Evolutionary conservation across 2,797 vertebrate genomes (phyloP).

Genomic region (Esox lucius): DNA sequence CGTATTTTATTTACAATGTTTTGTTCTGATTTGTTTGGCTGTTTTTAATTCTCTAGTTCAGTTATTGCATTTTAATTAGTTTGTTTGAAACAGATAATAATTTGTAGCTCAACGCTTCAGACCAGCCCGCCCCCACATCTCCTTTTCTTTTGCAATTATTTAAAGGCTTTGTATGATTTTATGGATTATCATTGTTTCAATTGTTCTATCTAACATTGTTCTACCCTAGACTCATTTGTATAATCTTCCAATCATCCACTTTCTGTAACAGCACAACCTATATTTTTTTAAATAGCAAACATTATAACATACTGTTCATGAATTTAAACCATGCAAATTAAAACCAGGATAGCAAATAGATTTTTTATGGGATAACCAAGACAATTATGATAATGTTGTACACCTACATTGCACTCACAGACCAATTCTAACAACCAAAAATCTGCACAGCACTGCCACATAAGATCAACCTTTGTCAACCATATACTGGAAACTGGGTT

Average conservation of each 20-base stretch:
- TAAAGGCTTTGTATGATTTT: conserved; percentile 26
- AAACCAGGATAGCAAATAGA: neutral
- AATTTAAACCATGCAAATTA: conserved; percentile 4
- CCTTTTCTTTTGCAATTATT: conserved; percentile 1
- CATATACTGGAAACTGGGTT: neutral
- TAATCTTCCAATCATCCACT: conserved; percentile 36
- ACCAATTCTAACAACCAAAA: neutral
- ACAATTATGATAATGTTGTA: neutral
- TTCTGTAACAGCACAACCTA: neutral
- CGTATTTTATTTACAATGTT: conserved; percentile 24
- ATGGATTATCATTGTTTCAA: conserved; percentile 47
- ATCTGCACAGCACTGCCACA: neutral
- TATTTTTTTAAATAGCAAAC: conserved; percentile 16
- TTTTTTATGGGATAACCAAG: neutral
- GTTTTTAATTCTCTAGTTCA: conserved; percentile 13
- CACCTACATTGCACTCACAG: neutral
- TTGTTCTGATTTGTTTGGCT: conserved; percentile 23
- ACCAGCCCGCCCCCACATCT: conserved; percentile 1
- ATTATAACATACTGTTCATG: neutral
- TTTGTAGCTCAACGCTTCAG: conserved; percentile 28
- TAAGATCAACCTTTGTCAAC: neutral
- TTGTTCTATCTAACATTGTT: conserved; percentile 39
- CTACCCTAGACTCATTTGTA: conserved; percentile 43
- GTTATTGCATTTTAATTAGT: neutral
- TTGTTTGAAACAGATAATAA: conserved; percentile 37